A percentile compares a stretch with the other conserved stretches of the same genome.
Conservation (phyloP, 2,888 invertebrate species). For the Eupithecia dodoneata region DNA sequence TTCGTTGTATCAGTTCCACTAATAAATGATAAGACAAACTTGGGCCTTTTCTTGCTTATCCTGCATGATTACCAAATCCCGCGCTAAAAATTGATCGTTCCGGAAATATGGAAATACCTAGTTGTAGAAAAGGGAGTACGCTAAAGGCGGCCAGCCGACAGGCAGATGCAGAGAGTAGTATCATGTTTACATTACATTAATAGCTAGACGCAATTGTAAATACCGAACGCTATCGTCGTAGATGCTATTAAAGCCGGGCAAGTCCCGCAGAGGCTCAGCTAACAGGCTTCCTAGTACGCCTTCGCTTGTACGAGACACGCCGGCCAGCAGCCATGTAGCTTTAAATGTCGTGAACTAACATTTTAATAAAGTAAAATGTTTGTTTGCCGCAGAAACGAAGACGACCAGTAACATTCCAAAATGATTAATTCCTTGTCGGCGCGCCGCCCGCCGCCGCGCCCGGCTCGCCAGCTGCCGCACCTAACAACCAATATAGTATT, state of each 20-base stretch:
- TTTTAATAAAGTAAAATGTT: constrained; percentile 71
- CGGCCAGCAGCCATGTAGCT: constrained; percentile 16
- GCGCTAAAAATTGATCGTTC: constrained; percentile 38
- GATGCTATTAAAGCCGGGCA: constrained; percentile 41
- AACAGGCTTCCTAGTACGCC: constrained; percentile 30
- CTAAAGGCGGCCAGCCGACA: constrained; percentile 8
- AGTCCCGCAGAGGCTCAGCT: constrained; percentile 25
- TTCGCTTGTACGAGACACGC: constrained; percentile 22
- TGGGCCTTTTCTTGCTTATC: constrained; percentile 80
- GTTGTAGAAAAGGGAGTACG: constrained; percentile 1
- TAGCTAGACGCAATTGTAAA: constrained; percentile 50
- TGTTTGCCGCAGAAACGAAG: constrained; percentile 82
- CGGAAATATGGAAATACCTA: constrained; percentile 15
- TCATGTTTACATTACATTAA: constrained; percentile 37
- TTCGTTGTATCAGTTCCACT: constrained; percentile 75
- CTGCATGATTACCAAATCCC: constrained; percentile 72
- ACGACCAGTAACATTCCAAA: constrained; percentile 81
- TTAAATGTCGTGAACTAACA: constrained; percentile 59
- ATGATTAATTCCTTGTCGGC: constrained; percentile 69
- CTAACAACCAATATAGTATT: constrained; percentile 58
- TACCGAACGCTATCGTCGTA: constrained; percentile 48
- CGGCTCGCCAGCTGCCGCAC: constrained; percentile 47
- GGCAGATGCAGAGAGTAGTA: constrained; percentile 37
- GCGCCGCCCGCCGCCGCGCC: constrained; percentile 48
- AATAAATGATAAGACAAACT: constrained; percentile 79